Evolutionary conservation across 2,113 vertebrate genomes (phyloP), one percentile per base, ranked within the genome.

Genomic region (Chlorodrepanis virens): DNA sequence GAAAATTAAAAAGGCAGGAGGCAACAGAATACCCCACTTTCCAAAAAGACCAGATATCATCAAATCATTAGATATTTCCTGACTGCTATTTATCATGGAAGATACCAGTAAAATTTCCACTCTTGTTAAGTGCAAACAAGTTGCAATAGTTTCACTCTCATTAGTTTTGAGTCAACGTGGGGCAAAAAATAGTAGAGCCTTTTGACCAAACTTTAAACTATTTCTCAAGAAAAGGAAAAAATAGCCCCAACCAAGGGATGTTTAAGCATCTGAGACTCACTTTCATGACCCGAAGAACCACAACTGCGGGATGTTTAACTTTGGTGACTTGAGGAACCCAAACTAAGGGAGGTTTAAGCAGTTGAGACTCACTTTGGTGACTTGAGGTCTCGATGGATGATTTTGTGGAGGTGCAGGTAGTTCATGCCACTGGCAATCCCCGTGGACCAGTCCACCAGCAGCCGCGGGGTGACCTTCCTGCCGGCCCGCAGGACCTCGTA

Each of bases 381-480:
- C 96, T 99, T 99, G 95, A 99, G 99, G 97, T 99, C 99, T 95
- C 99, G 98, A 97, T 99, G 99, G 97, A 99, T 99, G 98, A 99
- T 99, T 97, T 99, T 99, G 98, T 99, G 99, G 47, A 99, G 98
- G 95, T 99, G 99, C 68, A 99, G 98, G 96, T 99, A 99, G 97
- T 99, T 99, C 99, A 99, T 99, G 89, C 99, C 99, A 15, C 99
- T 99, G 56, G 99, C 99, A 31, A 99, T 99, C 74, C 99, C 99
- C 0, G 99, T 98, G 91, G 99, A 99, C 99, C 99, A 99, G 97
- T 99, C 99, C 91, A 99, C 99, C 47, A 99, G 98, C 87, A 99
- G 96, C 20, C 98, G 97, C 1, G 99, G 99, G 1, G 99, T 99
- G 94, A 99, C 98, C 90, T 99, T 99, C 61, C 99, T 98, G 29